Conservation (phyloP, 2,797 vertebrate genomes). For the Pseudomugil tenellus region DNA sequence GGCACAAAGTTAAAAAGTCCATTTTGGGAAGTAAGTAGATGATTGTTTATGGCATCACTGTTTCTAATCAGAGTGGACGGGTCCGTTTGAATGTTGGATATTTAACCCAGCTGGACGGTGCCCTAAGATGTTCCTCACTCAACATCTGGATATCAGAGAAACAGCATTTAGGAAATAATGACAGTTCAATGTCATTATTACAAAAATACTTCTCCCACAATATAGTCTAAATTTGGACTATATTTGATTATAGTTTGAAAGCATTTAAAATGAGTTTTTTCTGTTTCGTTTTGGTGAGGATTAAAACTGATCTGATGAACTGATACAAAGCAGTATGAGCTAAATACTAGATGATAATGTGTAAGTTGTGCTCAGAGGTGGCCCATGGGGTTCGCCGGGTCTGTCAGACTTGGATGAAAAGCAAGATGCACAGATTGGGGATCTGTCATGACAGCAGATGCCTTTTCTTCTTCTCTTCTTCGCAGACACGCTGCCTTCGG, state of each 20-base stretch:
- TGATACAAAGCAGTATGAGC: not conserved
- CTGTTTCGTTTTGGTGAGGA: not conserved
- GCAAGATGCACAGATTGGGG: conserved; percentile 89
- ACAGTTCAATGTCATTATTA: not conserved
- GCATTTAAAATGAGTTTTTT: not conserved
- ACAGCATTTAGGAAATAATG: not conserved
- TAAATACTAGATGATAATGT: conserved; percentile 29
- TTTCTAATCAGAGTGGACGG: conserved; percentile 76
- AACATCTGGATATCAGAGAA: conserved; percentile 51
- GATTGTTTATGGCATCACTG: conserved; percentile 91
- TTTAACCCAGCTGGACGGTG: conserved; percentile 79
- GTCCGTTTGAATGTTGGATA: conserved; percentile 72
- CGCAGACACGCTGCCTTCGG: conserved; percentile 98
- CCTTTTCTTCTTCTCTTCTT: conserved; percentile 96
- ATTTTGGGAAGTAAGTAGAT: conserved; percentile 82
- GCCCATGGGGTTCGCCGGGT: conserved; percentile 88
- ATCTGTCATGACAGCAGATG: conserved; percentile 89
- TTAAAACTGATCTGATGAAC: not conserved
- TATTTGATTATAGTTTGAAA: not conserved
- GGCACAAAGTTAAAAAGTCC: conserved; percentile 93
- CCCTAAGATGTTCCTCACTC: conserved; percentile 74
- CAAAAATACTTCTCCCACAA: not conserved
- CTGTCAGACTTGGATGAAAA: conserved; percentile 88
- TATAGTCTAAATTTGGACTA: not conserved
- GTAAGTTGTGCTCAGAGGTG: conserved; percentile 90